A percentile compares a stretch with the other conserved stretches of the same genome.
phyloP scores from a whole-genome alignment of 2,888 invertebrate species.

The Carabus problematicus region DNA sequence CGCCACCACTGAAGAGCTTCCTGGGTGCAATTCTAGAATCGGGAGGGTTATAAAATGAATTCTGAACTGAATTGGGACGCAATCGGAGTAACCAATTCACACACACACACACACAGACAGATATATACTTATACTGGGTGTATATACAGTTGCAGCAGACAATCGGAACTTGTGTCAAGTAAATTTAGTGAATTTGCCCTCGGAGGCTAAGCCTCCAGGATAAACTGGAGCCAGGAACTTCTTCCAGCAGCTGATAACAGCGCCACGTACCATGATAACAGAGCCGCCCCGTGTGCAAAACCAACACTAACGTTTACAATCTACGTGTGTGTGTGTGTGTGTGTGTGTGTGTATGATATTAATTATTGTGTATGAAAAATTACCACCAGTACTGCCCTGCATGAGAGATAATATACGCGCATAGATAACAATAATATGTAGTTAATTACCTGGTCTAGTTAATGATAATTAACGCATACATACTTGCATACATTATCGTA shows the following conservation, averaged over 20 bases:
- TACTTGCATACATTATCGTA: too few relatives aligned
- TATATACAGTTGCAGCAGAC: constrained; percentile 28
- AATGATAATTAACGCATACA: too few relatives aligned
- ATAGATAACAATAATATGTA: too few relatives aligned
- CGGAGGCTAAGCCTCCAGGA: constrained; percentile 31
- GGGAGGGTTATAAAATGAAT: constrained; percentile 26
- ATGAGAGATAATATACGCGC: too few relatives aligned
- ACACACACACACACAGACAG: too few relatives aligned
- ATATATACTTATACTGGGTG: too few relatives aligned
- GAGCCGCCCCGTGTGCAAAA: background rate
- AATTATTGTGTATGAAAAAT: too few relatives aligned
- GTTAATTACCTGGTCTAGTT: too few relatives aligned
- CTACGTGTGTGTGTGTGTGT: too few relatives aligned
- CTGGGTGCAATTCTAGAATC: background rate
- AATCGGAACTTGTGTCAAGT: constrained; percentile 41
- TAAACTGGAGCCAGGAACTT: constrained; percentile 12
- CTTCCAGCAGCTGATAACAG: constrained; percentile 20
- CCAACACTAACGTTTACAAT: too few relatives aligned
- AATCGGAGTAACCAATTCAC: constrained; percentile 19
- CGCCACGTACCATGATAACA: constrained; percentile 22
- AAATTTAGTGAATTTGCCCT: constrained; percentile 38
- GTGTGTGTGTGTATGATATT: too few relatives aligned
- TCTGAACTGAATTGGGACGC: constrained; percentile 33
- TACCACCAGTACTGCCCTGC: too few relatives aligned
- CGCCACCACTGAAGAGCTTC: background rate